Evolutionary conservation across 2,797 vertebrate genomes (phyloP).

Genomic region (Falco naumanni): DNA sequence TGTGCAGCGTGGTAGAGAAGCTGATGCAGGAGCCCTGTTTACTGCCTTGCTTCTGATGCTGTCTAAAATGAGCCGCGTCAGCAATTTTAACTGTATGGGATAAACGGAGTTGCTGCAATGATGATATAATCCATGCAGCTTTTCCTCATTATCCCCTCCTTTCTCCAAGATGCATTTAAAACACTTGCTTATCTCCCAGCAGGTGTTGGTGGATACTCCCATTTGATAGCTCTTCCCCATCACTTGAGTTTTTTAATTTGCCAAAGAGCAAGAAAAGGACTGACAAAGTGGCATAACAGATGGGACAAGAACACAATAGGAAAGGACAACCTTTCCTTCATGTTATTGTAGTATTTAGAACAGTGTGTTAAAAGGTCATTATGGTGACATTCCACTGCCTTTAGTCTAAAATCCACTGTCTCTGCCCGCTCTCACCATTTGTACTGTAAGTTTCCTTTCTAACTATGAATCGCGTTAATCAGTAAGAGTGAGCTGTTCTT

Average conservation of each 20-base stretch:
- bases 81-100: background rate
- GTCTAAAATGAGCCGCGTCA: background rate
- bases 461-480: background rate
- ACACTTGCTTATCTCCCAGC: background rate
- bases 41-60: background rate
- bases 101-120: background rate
- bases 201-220: background rate
- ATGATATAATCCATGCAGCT: background rate
- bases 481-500: background rate
- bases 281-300: fast-evolving
- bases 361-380: background rate
- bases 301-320: background rate
- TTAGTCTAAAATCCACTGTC: background rate
- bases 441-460: background rate
- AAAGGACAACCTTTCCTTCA: background rate
- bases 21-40: background rate
- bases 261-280: background rate
- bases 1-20: background rate
- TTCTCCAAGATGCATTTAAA: background rate
- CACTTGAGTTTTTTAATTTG: background rate
- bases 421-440: background rate
- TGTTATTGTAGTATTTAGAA: background rate
- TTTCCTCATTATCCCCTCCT: background rate
- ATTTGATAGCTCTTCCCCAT: background rate
- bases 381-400: background rate